These are phyloP conservation scores for Chaetops frenatus DNA, from an alignment of 2,113 vertebrate genomes.

Conservation along the genomic window DNA sequence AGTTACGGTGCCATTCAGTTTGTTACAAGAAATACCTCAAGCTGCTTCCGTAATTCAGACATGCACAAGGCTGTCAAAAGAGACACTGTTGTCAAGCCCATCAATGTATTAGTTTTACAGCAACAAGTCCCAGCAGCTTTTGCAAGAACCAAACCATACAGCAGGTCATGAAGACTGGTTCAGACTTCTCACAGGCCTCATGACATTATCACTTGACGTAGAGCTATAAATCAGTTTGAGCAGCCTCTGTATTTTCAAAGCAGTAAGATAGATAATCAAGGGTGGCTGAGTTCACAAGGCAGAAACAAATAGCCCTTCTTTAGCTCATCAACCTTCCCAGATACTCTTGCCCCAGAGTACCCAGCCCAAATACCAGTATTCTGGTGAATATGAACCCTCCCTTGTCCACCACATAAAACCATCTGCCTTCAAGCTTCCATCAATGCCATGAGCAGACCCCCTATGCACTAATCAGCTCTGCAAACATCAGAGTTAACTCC, in stretches of 20 bases:
- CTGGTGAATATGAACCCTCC: neutral
- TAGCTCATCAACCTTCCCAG: neutral
- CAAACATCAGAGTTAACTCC: neutral
- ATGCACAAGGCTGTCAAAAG: neutral
- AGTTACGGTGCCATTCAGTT: neutral
- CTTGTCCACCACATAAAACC: neutral
- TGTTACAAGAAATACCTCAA: neutral
- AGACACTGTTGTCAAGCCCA: neutral
- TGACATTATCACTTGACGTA: neutral
- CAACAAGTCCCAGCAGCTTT: neutral
- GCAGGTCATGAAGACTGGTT: neutral
- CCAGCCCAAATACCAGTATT: neutral
- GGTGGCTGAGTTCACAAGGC: neutral
- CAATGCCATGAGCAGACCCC: neutral
- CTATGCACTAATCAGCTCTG: neutral
- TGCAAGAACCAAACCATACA: neutral
- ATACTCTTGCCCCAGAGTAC: neutral
- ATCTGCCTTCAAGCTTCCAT: neutral
- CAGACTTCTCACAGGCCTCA: neutral
- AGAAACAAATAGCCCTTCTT: neutral
- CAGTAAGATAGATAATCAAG: neutral
- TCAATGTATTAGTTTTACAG: neutral
- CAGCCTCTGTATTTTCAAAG: neutral
- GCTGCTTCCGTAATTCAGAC: neutral
- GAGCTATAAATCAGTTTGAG: neutral